Evolutionary conservation across 1,140 invertebrate species (phyloP).

Genomic region (Solenopsis invicta): DNA sequence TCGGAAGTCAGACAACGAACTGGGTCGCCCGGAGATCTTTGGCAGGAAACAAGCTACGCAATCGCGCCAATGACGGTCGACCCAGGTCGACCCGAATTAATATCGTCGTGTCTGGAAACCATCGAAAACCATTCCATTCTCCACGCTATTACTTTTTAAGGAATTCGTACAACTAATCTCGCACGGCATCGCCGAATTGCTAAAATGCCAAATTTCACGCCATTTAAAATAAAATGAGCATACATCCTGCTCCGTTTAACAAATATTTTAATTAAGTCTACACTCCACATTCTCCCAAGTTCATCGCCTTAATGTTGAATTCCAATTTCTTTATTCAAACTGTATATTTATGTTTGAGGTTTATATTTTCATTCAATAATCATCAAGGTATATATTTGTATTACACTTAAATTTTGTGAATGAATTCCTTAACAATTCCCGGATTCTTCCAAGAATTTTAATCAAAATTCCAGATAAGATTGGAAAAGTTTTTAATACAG

Average conservation of each 20-base stretch:
- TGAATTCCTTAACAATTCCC: too few relatives aligned
- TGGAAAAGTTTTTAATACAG: too few relatives aligned
- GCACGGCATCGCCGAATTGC: background rate
- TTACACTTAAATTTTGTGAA: too few relatives aligned
- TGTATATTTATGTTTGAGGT: background rate
- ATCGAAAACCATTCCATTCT: background rate
- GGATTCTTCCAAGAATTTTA: too few relatives aligned
- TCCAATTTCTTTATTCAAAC: background rate
- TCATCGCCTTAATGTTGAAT: background rate
- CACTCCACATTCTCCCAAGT: background rate
- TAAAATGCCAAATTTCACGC: background rate
- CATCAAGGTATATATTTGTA: too few relatives aligned
- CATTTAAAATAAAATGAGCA: background rate
- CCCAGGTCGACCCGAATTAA: conserved; percentile 14
- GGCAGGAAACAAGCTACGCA: conserved; percentile 32
- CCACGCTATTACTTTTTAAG: background rate
- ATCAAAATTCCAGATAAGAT: too few relatives aligned
- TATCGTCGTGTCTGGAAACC: background rate
- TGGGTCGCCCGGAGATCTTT: conserved; percentile 36
- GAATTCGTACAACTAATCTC: background rate
- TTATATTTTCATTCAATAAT: background rate
- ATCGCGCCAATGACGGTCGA: background rate
- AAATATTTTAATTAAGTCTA: background rate
- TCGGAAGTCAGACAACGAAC: conserved; percentile 29
- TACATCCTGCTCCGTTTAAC: background rate